Evolutionary conservation across 2,888 invertebrate species (phyloP), one percentile per base, ranked within the genome.

Genomic region (Calameuta filiformis): DNA sequence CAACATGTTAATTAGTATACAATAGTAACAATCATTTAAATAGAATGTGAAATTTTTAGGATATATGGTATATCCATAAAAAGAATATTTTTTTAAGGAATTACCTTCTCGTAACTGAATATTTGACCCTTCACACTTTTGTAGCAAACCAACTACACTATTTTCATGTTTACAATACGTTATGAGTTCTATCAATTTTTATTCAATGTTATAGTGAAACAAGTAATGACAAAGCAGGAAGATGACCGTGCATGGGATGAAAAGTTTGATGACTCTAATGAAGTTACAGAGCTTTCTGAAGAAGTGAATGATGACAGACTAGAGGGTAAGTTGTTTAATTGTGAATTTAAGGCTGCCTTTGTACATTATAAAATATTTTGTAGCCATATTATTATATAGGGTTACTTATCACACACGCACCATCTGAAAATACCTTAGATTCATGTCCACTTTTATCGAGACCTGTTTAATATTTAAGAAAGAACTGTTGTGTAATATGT

Each of bases 171-270:
- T 33, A 33, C 12, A 69, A 69, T 69, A 69, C 1, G 3, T 11
- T 69, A 11, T 11, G 31, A 69, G 15, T 71, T 33, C 12, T 12
- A 31, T 71, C 33, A 71, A 4, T 31, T 71, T 71, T 34, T 31
- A 3, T 71, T 71, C 12, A 34, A 73, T 34, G 12, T 79, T 81
- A 12, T 79, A 83, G 83, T 84, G 11, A 84, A 84, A 73, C 84
- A 92, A 68, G 91, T 91, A 81, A 87, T 88, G 80, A 75, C 78
- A 73, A 81, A 85, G 77, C 86, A 90, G 75, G 87, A 87, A 80
- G 91, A 87, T 73, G 89, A 91, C 76, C 87, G 91, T 83, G 83
- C 88, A 40, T 93, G 93, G 93, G 93, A 93, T 86, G 93, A 93
- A 80, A 93, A 93, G 83, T 86, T 92, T n/a, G 92, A 92, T 79